These are phyloP conservation scores for Cercopithecus mona DNA, from an alignment of 2,113 vertebrate species.

Conservation along the genomic window DNA sequence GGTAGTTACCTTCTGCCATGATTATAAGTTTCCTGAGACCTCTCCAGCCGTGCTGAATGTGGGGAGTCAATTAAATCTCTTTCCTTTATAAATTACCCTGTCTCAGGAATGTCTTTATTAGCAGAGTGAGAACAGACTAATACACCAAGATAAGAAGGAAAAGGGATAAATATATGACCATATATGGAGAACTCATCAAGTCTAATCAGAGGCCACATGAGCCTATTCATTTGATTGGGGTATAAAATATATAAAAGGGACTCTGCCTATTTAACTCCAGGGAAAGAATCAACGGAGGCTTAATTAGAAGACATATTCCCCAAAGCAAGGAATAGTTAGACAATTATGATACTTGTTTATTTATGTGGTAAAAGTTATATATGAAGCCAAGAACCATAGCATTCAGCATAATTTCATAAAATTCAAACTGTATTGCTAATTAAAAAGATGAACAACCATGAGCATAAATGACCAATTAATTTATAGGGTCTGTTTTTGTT, in stretches of 20 bases:
- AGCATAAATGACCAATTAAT: neutral
- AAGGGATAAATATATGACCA: neutral
- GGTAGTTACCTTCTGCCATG: no score
- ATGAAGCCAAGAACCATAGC: neutral
- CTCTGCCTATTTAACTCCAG: neutral
- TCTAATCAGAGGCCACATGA: neutral
- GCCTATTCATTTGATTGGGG: neutral
- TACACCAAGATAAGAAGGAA: neutral
- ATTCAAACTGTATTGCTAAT: neutral
- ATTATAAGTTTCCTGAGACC: no score
- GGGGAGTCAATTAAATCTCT: no score
- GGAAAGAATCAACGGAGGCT: neutral
- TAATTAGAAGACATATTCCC: constrained; percentile 14
- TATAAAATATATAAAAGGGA: neutral
- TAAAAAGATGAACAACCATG: neutral
- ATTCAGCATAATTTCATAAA: constrained; percentile 34
- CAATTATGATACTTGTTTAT: neutral
- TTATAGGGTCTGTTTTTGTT: neutral
- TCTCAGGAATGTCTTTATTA: no score
- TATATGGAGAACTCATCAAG: neutral
- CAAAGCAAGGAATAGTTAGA: neutral
- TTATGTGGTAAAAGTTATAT: neutral
- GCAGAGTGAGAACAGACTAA: no score
- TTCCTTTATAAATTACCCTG: no score
- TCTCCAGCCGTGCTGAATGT: no score